Percentiles rank a stretch among this genome's conserved stretches.
These are phyloP conservation scores for Trinorchestia longiramus DNA, from an alignment of 1,140 invertebrate species.

Conservation along the genomic window DNA sequence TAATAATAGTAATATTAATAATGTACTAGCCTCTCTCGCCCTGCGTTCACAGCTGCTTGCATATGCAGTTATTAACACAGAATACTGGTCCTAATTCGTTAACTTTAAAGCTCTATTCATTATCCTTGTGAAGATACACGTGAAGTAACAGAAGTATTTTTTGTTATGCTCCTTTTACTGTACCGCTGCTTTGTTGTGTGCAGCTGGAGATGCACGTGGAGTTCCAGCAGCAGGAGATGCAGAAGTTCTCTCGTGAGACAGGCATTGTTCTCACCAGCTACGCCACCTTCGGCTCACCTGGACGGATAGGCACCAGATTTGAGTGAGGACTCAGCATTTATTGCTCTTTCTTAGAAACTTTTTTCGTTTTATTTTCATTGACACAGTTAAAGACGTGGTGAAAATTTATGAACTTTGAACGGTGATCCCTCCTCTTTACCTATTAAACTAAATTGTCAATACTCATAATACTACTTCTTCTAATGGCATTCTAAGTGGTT, in stretches of 20 bases:
- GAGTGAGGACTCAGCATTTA: not conserved
- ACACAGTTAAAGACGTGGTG: not conserved
- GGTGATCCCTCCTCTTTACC: not conserved
- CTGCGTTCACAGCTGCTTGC: no score
- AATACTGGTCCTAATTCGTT: no score
- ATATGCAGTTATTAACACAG: no score
- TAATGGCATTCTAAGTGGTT: not conserved
- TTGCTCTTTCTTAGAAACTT: not conserved
- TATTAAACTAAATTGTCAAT: not conserved
- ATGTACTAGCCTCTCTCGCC: no score
- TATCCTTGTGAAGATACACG: no score
- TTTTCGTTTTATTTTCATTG: not conserved
- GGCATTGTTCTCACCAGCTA: slow-evolving; percentile 85
- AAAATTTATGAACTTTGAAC: not conserved
- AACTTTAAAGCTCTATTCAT: no score
- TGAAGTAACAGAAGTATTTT: no score
- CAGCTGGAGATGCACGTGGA: slow-evolving; percentile 82
- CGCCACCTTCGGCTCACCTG: slow-evolving; percentile 83
- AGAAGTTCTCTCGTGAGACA: slow-evolving; percentile 80
- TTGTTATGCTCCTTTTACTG: no score
- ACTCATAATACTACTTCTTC: not conserved
- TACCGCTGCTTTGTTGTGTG: no score
- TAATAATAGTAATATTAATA: no score
- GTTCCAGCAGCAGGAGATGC: slow-evolving; percentile 82
- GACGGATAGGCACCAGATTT: slow-evolving; percentile 67